A percentile compares a stretch with the other conserved stretches of the same genome.
These are phyloP conservation scores for Podarcis siculus DNA, from an alignment of 2,797 vertebrate species.

Conservation along the genomic window DNA sequence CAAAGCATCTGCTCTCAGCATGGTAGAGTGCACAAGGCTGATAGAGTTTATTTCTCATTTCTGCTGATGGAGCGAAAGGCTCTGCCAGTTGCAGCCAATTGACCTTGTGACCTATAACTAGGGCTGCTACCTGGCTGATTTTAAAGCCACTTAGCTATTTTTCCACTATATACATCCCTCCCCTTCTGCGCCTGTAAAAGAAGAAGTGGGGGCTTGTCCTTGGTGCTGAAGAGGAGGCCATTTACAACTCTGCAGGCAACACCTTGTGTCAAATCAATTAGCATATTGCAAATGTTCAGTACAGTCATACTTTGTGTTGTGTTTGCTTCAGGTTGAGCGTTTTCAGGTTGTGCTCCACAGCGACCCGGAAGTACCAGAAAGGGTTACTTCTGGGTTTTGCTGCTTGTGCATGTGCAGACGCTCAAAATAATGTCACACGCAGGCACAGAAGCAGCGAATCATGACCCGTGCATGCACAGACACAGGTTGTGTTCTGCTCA, in stretches of 20 bases:
- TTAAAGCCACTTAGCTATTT: neutral
- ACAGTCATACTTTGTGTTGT: no score
- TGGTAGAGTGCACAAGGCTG: neutral
- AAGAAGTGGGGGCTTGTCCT: neutral
- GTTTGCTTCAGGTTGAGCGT: no score
- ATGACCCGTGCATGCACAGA: no score
- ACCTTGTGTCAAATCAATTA: neutral
- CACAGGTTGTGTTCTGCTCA: no score
- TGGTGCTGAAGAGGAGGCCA: neutral
- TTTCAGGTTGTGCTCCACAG: no score
- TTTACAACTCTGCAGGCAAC: neutral
- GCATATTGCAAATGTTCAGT: neutral
- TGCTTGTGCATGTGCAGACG: accelerated
- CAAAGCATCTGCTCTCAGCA: neutral
- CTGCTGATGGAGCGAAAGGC: neutral
- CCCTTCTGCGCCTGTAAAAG: neutral
- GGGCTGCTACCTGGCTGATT: neutral
- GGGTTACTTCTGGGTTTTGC: no score
- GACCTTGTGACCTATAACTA: neutral
- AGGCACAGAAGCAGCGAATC: no score
- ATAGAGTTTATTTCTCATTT: slow-evolving; percentile 2
- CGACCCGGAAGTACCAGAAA: no score
- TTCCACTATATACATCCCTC: neutral
- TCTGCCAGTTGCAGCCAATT: neutral
- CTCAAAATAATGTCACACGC: no score